Percentiles rank a stretch among this genome's conserved stretches.
phyloP scores from a whole-genome alignment of 2,113 vertebrate genomes.

The cattle (Bos taurus) region ARS-UCD2.0 NC_037328.1:87653001-87653500 shows the following conservation, averaged over 20 bases:
- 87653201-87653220: not conserved
- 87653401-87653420: not conserved
- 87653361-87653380: not conserved
- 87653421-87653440: not conserved
- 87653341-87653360: not conserved
- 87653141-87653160: not conserved
- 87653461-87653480: not conserved
- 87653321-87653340: not conserved
- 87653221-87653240: not conserved
- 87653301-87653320: not conserved
- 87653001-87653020: not conserved
- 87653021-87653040: not conserved
- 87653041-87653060: not conserved
- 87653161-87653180: not conserved
- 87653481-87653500: not conserved
- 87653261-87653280: not conserved
- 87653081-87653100: not conserved
- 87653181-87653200: not conserved
- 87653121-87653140: not conserved
- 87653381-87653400: not conserved
- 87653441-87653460: not conserved
- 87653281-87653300: not conserved
- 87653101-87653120: not conserved
- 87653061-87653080: not conserved
- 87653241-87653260: not conserved